These are phyloP conservation scores for Plusia festucae DNA, from an alignment of 2,888 invertebrate species.

Conservation along the genomic window DNA sequence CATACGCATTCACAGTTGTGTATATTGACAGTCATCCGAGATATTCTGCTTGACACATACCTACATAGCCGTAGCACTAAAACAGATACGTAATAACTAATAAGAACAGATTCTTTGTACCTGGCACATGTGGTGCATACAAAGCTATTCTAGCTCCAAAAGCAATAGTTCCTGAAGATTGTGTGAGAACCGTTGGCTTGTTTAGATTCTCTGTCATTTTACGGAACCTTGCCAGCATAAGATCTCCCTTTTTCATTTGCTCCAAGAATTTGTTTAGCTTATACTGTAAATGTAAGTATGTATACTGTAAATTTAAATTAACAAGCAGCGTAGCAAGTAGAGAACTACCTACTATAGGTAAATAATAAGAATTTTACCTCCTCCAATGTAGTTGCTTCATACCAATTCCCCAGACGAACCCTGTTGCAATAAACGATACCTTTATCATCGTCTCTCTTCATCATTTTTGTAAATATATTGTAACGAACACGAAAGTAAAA, in stretches of 20 bases:
- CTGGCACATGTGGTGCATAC: slow-evolving; percentile 79
- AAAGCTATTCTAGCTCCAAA: slow-evolving; percentile 81
- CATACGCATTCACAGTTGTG: background rate
- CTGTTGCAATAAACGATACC: slow-evolving; percentile 81
- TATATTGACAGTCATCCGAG: background rate
- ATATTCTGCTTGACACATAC: background rate
- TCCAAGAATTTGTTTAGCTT: slow-evolving; percentile 78
- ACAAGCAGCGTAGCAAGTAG: background rate
- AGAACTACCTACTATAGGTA: background rate
- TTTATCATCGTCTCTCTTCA: slow-evolving; percentile 75
- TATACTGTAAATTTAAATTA: background rate
- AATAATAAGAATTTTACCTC: slow-evolving; percentile 68
- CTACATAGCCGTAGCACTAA: too few relatives aligned
- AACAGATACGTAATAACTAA: too few relatives aligned
- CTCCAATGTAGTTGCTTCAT: slow-evolving; percentile 81
- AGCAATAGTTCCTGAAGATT: slow-evolving; percentile 73
- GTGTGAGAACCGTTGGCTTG: slow-evolving; percentile 75
- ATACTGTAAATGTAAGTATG: slow-evolving; percentile 68
- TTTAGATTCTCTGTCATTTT: slow-evolving; percentile 82
- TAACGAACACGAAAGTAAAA: slow-evolving; percentile 23
- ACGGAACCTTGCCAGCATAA: slow-evolving; percentile 81
- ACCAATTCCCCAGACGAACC: slow-evolving; percentile 84
- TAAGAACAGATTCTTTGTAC: slow-evolving; percentile 56
- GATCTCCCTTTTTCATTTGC: slow-evolving; percentile 83
- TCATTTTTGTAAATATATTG: slow-evolving; percentile 53